Evolutionary conservation across 2,888 invertebrate genomes (phyloP).

Genomic region (Gibbula magus): DNA sequence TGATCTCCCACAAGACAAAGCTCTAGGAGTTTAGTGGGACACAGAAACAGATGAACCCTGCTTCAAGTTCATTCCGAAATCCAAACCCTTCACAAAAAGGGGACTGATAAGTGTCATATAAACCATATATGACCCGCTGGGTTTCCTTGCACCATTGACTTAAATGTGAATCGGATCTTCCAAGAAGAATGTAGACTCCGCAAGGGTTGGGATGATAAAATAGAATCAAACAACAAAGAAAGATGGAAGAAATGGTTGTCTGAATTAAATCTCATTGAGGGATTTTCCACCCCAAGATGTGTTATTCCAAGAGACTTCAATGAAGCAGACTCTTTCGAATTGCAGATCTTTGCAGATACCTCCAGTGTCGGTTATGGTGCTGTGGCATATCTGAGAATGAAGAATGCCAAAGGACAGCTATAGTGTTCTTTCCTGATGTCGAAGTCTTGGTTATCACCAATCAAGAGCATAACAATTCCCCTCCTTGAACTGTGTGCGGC

Average conservation of each 20-base stretch:
- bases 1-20: conserved; percentile 32
- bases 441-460: conserved; percentile 8
- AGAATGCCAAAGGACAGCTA: not conserved
- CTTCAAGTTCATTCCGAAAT: conserved; percentile 6
- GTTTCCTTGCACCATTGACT: conserved; percentile 6
- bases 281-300: too few species aligned
- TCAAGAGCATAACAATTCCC: conserved; percentile 1
- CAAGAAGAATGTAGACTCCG: not conserved
- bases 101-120: too few species aligned
- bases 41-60: too few species aligned
- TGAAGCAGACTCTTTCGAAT: not conserved
- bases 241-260: conserved; percentile 10
- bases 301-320: too few species aligned
- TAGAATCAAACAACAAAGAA: not conserved
- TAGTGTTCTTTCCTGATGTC: too few species aligned
- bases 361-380: not conserved
- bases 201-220: conserved; percentile 8
- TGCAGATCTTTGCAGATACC: conserved; percentile 16
- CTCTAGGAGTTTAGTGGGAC: conserved; percentile 38
- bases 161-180: not conserved
- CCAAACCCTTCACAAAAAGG: too few species aligned
- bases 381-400: not conserved
- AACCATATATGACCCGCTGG: conserved; percentile 26
- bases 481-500: conserved; percentile 20
- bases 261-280: not conserved